phyloP scores from a whole-genome alignment of 2,113 vertebrate species.

The Myodes glareolus region DNA sequence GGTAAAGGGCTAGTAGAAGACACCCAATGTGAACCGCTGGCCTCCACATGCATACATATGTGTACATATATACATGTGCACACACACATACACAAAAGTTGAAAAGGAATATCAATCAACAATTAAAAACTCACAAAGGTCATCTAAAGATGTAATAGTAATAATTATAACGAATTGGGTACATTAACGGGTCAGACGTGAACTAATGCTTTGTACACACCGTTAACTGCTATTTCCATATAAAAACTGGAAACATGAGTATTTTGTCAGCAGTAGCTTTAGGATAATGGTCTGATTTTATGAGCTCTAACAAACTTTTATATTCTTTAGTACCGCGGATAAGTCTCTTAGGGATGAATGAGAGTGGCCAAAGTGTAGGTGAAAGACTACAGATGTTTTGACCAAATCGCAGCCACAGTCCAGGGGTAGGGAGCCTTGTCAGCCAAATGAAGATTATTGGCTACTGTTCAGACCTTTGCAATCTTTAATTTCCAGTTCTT shows the following conservation, averaged over 20 bases:
- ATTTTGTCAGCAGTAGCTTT: not conserved
- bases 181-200: not conserved
- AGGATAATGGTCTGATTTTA: not conserved
- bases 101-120: constrained; percentile 16
- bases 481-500: not conserved
- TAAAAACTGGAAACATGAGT: not conserved
- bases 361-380: not conserved
- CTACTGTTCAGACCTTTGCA: not conserved
- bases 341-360: not conserved
- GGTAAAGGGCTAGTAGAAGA: not conserved
- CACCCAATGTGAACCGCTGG: not conserved
- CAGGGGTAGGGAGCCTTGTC: not conserved
- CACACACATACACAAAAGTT: not conserved
- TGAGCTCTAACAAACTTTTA: constrained; percentile 12
- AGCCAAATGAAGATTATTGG: not conserved
- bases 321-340: not conserved
- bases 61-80: not conserved
- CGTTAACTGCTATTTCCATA: not conserved
- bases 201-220: not conserved
- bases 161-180: not conserved
- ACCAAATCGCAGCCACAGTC: not conserved
- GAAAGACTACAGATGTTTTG: not conserved
- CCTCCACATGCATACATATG: not conserved
- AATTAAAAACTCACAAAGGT: constrained; percentile 13
- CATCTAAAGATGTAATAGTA: not conserved